phyloP scores from a whole-genome alignment of 2,888 invertebrate genomes.

The Campoplex capitator region DNA sequence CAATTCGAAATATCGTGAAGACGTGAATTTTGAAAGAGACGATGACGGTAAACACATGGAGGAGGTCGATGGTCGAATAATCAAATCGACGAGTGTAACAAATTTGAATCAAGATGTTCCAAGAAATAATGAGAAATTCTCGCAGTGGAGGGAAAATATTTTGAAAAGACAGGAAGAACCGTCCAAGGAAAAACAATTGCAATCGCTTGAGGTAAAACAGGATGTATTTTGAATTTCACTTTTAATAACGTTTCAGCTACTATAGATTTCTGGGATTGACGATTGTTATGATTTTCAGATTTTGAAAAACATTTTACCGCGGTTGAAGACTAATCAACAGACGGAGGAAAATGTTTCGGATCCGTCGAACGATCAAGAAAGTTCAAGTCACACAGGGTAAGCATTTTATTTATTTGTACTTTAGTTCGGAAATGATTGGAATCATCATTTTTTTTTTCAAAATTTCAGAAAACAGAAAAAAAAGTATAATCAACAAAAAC shows the following conservation, averaged over 20 bases:
- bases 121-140: conserved; percentile 78
- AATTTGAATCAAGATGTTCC: conserved; percentile 75
- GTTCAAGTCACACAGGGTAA: conserved; percentile 52
- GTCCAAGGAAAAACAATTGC: conserved; percentile 79
- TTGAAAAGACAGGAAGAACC: conserved; percentile 79
- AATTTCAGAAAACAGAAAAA: neutral
- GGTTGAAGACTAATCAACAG: conserved; percentile 81
- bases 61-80: conserved; percentile 62
- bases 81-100: conserved; percentile 76
- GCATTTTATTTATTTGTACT: neutral
- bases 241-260: neutral
- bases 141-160: conserved; percentile 80
- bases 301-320: conserved; percentile 83
- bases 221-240: neutral
- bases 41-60: conserved; percentile 24
- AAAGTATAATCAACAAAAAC: neutral
- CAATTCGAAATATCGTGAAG: conserved; percentile 73
- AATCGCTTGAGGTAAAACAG: conserved; percentile 75
- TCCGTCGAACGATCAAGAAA: conserved; percentile 34
- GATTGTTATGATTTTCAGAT: conserved; percentile 73
- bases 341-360: conserved; percentile 77
- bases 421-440: too few relatives aligned
- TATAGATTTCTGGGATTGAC: neutral
- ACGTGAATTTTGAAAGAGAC: conserved; percentile 45
- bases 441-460: neutral